Evolutionary conservation across 2,113 vertebrate species (phyloP), one percentile per base, ranked within the genome.

Genomic region (Hyla sarda): DNA sequence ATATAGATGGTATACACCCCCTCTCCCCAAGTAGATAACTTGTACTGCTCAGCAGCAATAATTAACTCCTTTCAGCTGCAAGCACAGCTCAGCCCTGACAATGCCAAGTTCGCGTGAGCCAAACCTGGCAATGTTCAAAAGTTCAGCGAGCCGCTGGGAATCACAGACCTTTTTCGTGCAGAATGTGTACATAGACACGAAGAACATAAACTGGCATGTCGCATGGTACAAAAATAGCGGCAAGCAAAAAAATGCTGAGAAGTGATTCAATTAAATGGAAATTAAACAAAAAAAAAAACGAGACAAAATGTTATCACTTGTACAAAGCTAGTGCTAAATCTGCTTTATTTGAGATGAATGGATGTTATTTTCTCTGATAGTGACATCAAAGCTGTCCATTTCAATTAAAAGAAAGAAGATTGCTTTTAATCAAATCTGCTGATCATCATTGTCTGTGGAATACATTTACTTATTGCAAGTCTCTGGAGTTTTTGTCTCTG

Each of bases 381-480:
- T 21, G 45, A 86, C 62, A 86, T 86, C 84, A 86, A 86, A 86
- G 84, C 77, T 81, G 65, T 47, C 77, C n/a, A 86, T 86, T 86
- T 86, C 84, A 81, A 86, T 86, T 86, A 86, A 86, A 73, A 71
- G 65, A 72, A 73, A 54, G 45, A 58, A 86, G 84, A 81, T 60
- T 73, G 76, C 52, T 47, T 86, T 86, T 86, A 73, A 86, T 81
- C 84, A 86, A 73, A 86, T 81, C 77, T 86, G 76, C 77, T 86
- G 84, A 86, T 86, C 50, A 30, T 71, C 65, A 34, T 58, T 60
- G 77, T 58, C 77, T 48, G 34, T 11, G 17, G 34, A 86, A 86
- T 86, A 37, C 65, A 73, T 80, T 86, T 86, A 73, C 65, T 86
- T 81, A 69, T 80, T 86, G 74, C 52, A 85, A 69, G 50, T 25